Conservation (phyloP, 2,888 invertebrate genomes). For the Melipona beecheii region DNA sequence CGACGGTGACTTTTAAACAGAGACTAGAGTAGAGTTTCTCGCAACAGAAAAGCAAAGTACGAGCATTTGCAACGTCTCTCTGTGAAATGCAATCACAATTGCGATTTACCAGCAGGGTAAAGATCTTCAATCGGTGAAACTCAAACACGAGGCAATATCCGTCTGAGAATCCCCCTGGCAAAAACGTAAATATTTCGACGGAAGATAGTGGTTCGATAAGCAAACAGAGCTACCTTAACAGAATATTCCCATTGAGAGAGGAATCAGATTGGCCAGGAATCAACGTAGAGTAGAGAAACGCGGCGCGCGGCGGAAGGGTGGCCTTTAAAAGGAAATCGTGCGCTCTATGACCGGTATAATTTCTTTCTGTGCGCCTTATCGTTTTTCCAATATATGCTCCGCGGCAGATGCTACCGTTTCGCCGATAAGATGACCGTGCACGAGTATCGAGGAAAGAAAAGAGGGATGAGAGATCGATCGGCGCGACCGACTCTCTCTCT, state of each 20-base stretch:
- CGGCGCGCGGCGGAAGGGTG: background rate
- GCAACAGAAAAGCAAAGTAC: too few species aligned
- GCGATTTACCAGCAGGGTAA: too few species aligned
- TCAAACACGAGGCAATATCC: background rate
- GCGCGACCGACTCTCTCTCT: conserved; percentile 58
- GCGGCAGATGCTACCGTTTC: conserved; percentile 63
- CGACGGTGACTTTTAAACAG: background rate
- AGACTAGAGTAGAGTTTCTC: too few species aligned
- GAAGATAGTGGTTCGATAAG: background rate
- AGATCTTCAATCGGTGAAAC: background rate
- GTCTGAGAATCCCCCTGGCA: background rate
- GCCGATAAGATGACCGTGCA: conserved; percentile 63
- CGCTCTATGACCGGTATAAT: conserved; percentile 48
- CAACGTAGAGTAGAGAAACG: background rate
- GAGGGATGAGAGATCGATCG: conserved; percentile 59
- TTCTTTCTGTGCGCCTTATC: conserved; percentile 63
- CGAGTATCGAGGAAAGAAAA: conserved; percentile 10
- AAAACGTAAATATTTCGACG: conserved; percentile 17
- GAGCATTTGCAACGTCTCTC: too few species aligned
- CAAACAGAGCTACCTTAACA: conserved; percentile 26
- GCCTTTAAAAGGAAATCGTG: conserved; percentile 36
- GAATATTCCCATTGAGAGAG: conserved; percentile 1
- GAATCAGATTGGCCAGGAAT: conserved; percentile 13
- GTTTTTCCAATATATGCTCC: conserved; percentile 65
- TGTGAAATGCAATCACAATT: background rate